Base-by-base conservation (phyloP, 2,113 vertebrate species). In the Tupaia chinensis region DNA sequence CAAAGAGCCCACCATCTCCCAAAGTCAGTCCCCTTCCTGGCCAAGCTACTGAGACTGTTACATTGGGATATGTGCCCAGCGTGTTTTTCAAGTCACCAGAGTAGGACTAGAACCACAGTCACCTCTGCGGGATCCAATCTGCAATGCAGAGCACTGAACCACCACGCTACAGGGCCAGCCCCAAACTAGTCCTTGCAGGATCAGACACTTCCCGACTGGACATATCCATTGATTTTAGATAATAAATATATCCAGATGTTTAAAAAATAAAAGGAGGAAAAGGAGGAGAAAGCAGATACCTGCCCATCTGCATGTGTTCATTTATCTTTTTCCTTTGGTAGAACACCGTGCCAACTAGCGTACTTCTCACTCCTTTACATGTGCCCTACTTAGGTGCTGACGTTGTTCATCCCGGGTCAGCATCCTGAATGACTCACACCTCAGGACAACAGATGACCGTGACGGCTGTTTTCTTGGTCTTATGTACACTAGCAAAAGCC, bases 141-240 rank as follows among this genome's bases (percentile, higher is more conserved):
- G 44, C 44, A 44, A 44, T 44, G 44, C 44, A 44, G 44, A 44
- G 44, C 44, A 44, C 44, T 44, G 44, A 44, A 44, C 44, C 44
- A 44, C 44, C 44, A 5, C 44, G 44, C 44, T 44, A 44, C 44
- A 44, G 44, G 44, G 44, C 44, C 44, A 44, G 44, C 44, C 44
- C 44, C 44, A 32, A 88, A 89, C 54, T 78, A 89, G 56, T 81
- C 90, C 27, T 94, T 88, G 13, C 7, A 70, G 14, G 7, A 15
- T 44, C 25, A 29, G 53, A 70, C 2, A 60, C 68, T 91, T 93
- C 13, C 53, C 56, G 1, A 89, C 29, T 86, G 17, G n/a, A 61
- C 15, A 95, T 14, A 94, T 11, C 54, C n/a, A 85, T 69, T 91
- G 7, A 79, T 58, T 86, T 83, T 80, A 87, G 32, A 76, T 77